A percentile compares a stretch with the other conserved stretches of the same genome.
phyloP scores from a whole-genome alignment of 2,113 vertebrate species.

The Isichthys henryi region DNA sequence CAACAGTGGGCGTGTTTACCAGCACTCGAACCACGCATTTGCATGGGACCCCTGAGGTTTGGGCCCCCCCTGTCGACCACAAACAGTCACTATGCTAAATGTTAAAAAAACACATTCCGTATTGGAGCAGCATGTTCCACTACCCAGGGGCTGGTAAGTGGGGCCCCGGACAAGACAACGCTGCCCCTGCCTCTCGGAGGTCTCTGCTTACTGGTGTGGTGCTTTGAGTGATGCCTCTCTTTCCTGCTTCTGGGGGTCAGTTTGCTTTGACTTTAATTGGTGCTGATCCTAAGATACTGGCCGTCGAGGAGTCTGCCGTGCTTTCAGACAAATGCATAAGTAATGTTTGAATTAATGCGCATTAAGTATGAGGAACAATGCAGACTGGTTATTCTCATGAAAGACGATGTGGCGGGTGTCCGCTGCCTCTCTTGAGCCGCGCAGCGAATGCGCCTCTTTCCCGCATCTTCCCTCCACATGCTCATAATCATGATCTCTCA shows the following conservation, averaged over 20 bases:
- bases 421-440: background rate
- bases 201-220: background rate
- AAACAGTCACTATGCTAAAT: background rate
- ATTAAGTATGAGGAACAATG: background rate
- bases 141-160: background rate
- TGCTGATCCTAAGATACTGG: background rate
- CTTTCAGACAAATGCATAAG: background rate
- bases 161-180: background rate
- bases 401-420: background rate
- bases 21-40: background rate
- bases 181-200: background rate
- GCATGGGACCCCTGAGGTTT: background rate
- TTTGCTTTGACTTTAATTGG: background rate
- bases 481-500: background rate
- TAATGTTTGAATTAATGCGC: background rate
- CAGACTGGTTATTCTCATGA: background rate
- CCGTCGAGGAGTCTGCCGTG: background rate
- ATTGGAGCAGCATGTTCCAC: background rate
- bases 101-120: background rate
- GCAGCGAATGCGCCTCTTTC: background rate
- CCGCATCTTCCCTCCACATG: background rate
- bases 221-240: background rate
- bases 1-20: no score
- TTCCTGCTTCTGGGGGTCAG: background rate
- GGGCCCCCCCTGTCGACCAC: background rate